Evolutionary conservation across 2,888 invertebrate genomes (phyloP).

Genomic region (Patella pellucida): DNA sequence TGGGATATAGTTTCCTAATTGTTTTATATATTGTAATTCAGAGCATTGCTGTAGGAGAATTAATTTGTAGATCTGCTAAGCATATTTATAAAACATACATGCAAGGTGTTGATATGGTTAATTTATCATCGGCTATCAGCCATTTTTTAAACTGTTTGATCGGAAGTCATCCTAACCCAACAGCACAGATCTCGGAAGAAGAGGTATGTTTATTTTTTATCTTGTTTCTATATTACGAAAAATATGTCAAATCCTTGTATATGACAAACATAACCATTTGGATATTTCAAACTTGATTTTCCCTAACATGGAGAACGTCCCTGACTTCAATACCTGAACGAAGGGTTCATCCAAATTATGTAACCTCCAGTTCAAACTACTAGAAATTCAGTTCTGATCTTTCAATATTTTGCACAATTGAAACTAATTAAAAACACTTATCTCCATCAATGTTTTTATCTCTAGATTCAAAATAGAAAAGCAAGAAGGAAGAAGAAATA

Average conservation of each 20-base stretch:
- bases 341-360: no score
- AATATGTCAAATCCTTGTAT: no score
- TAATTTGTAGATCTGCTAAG: slow-evolving; percentile 90
- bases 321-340: no score
- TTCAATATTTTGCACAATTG: no score
- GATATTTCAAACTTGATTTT: no score
- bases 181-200: slow-evolving; percentile 79
- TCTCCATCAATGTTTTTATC: background rate
- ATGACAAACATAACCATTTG: no score
- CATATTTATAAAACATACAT: slow-evolving; percentile 93
- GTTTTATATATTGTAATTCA: slow-evolving; percentile 70
- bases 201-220: slow-evolving; percentile 74
- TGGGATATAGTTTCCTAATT: background rate
- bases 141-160: slow-evolving; percentile 97
- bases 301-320: no score
- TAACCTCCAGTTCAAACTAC: no score
- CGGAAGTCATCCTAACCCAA: slow-evolving; percentile 81
- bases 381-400: no score
- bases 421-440: no score
- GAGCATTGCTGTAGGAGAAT: slow-evolving; percentile 90
- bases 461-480: background rate
- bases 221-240: no score
- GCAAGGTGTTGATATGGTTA: slow-evolving; percentile 92
- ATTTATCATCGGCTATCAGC: slow-evolving; percentile 88
- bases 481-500: slow-evolving; percentile 6